Percentiles rank a stretch among this genome's conserved stretches.
phyloP scores from a whole-genome alignment of 1,140 invertebrate species.

The Tachypleus tridentatus region DNA sequence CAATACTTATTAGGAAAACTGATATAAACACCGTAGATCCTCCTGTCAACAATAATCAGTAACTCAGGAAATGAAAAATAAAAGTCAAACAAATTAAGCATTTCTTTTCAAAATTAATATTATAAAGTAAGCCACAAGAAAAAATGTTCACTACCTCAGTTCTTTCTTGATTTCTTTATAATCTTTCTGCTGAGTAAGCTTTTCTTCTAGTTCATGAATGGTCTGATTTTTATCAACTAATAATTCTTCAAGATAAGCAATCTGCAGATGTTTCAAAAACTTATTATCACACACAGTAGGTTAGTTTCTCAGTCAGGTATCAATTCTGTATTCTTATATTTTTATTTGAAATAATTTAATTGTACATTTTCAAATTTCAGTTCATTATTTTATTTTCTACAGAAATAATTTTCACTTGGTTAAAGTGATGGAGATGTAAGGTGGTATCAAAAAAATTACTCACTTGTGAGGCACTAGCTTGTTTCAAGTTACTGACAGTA shows the following conservation, averaged over 20 bases:
- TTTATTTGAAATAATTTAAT: background rate
- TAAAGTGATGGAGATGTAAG: background rate
- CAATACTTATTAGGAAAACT: too few species aligned
- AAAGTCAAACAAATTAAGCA: too few species aligned
- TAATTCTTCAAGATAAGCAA: slow-evolving; percentile 74
- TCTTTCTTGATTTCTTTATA: slow-evolving; percentile 82
- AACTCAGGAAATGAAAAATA: too few species aligned
- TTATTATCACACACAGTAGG: background rate
- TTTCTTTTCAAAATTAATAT: too few species aligned
- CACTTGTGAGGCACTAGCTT: slow-evolving; percentile 66
- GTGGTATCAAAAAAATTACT: slow-evolving; percentile 9
- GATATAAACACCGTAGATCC: too few species aligned
- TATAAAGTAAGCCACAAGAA: too few species aligned
- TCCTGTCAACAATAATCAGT: too few species aligned
- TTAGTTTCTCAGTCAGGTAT: background rate
- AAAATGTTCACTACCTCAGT: slow-evolving; percentile 40
- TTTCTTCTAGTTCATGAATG: slow-evolving; percentile 68
- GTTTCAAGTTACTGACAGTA: slow-evolving; percentile 67
- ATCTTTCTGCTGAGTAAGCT: slow-evolving; percentile 70
- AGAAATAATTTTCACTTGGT: too few species aligned
- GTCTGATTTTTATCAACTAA: slow-evolving; percentile 72
- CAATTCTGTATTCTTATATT: background rate
- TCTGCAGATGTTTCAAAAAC: slow-evolving; percentile 28
- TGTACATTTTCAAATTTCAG: too few species aligned
- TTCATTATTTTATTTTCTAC: too few species aligned